Conservation (phyloP, 1,140 invertebrate species). For the Tetraneura akinire region DNA sequence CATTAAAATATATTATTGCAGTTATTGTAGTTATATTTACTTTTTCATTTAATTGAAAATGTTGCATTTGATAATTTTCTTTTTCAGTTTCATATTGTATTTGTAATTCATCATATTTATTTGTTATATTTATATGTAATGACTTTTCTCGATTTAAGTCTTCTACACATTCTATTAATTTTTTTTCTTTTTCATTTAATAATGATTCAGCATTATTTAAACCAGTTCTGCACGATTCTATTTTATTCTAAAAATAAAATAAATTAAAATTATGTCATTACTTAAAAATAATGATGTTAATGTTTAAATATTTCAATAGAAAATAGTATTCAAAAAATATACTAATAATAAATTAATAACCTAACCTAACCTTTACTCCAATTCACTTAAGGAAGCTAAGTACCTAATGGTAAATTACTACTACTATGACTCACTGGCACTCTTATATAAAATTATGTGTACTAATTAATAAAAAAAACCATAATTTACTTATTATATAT, state of each 20-base stretch:
- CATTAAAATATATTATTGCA: not conserved
- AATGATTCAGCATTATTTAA: constrained; percentile 44
- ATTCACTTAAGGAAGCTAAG: too few relatives aligned
- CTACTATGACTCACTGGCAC: too few relatives aligned
- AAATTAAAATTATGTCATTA: not conserved
- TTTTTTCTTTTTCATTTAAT: constrained; percentile 50
- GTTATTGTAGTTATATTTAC: constrained; percentile 16
- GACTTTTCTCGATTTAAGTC: constrained; percentile 26
- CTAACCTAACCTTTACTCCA: too few relatives aligned
- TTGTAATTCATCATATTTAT: constrained; percentile 18
- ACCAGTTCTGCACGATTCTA: constrained; percentile 22
- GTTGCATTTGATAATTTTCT: constrained; percentile 36
- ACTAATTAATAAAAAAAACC: too few relatives aligned
- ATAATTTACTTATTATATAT: too few relatives aligned
- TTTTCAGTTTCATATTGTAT: constrained; percentile 46
- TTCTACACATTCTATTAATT: not conserved
- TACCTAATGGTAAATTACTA: too few relatives aligned
- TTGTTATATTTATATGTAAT: constrained; percentile 19
- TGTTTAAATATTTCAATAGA: too few relatives aligned
- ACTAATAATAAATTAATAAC: too few relatives aligned
- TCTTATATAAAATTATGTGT: too few relatives aligned
- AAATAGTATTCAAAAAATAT: too few relatives aligned
- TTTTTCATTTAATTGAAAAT: constrained; percentile 5
- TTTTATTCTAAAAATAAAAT: constrained; percentile 31
- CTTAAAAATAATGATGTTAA: too few relatives aligned